phyloP scores from a whole-genome alignment of 2,797 vertebrate genomes.

The Eulemur coronatus region DNA sequence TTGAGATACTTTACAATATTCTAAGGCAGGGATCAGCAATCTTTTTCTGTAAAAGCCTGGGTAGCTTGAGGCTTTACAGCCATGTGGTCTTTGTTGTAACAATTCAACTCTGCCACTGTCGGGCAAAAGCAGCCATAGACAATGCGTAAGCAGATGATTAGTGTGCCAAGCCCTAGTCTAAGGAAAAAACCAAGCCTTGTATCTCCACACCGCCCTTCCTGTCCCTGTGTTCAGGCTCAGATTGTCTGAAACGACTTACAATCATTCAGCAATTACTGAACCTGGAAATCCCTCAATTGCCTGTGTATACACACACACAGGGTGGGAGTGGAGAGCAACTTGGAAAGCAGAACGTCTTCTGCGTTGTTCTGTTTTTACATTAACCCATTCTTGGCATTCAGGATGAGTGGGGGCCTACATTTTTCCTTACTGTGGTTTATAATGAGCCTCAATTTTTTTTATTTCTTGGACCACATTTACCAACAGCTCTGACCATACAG shows the following conservation, averaged over 20 bases:
- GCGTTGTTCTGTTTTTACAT: neutral
- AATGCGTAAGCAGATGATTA: neutral
- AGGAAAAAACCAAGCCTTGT: neutral
- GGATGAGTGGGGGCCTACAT: neutral
- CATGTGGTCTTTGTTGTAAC: neutral
- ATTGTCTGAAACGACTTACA: constrained; percentile 13
- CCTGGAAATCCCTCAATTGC: neutral
- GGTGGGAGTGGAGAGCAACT: neutral
- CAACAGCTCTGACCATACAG: neutral
- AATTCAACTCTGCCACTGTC: neutral
- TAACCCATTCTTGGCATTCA: neutral
- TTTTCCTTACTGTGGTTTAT: neutral
- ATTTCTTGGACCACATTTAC: neutral
- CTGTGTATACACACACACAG: neutral
- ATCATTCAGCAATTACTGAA: neutral
- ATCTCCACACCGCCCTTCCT: neutral
- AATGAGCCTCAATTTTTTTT: neutral
- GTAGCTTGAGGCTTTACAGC: neutral
- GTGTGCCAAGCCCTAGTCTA: neutral
- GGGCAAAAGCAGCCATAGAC: neutral
- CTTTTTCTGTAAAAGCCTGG: neutral
- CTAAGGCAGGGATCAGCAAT: neutral
- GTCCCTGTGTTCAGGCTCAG: neutral
- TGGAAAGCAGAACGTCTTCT: neutral
- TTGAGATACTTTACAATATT: neutral